phyloP scores from a whole-genome alignment of 2,888 invertebrate species.

The Buathra laborator region DNA sequence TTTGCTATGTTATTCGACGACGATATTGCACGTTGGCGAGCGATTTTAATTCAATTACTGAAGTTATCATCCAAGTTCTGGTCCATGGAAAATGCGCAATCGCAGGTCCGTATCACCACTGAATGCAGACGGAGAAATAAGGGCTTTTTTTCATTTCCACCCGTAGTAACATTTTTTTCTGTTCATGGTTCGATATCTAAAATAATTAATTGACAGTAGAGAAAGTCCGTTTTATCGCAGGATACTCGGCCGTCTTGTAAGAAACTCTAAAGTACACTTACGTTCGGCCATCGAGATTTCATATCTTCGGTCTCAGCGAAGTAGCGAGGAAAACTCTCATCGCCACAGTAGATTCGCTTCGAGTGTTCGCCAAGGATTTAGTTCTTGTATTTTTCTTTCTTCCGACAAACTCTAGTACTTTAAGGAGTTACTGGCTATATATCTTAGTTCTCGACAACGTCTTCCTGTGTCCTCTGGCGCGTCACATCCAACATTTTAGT shows the following conservation, averaged over 20 bases:
- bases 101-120: background rate
- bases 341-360: constrained; percentile 31
- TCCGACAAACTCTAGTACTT: constrained; percentile 14
- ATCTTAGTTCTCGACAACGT: background rate
- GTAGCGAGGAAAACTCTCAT: constrained; percentile 22
- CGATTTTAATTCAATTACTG: background rate
- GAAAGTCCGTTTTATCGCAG: constrained; percentile 5
- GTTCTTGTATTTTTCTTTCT: constrained; percentile 55
- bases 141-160: background rate
- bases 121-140: background rate
- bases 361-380: constrained; percentile 32
- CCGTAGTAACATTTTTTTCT: background rate
- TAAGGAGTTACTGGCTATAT: constrained; percentile 13
- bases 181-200: background rate
- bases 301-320: constrained; percentile 28
- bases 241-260: background rate
- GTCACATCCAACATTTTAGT: background rate
- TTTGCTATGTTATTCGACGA: constrained; percentile 10
- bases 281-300: constrained; percentile 21
- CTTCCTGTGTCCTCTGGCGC: background rate
- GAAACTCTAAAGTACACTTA: constrained; percentile 10
- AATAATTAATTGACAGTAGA: background rate
- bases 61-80: background rate
- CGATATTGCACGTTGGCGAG: background rate
- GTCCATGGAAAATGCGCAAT: background rate